phyloP scores from a whole-genome alignment of 2,888 invertebrate species.

The Stegophylla sp. region DNA sequence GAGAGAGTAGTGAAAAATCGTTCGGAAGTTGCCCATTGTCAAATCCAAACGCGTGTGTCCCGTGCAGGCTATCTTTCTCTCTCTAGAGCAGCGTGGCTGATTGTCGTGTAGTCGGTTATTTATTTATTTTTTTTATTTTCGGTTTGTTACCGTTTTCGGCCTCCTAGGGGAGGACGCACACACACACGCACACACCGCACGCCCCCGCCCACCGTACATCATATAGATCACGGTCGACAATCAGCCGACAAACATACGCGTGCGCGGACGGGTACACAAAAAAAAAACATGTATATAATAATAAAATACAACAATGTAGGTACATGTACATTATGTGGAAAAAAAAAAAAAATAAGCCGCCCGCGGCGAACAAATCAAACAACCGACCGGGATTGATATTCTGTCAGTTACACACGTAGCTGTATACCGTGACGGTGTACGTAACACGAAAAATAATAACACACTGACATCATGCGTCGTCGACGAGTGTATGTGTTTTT shows the following conservation, averaged over 20 bases:
- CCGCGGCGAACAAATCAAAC: constrained; percentile 57
- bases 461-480: not conserved
- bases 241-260: constrained; percentile 39
- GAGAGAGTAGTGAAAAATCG: too few species aligned
- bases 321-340: too few species aligned
- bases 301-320: too few species aligned
- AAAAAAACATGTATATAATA: constrained; percentile 5
- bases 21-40: constrained; percentile 41
- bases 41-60: constrained; percentile 49
- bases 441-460: constrained; percentile 34
- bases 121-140: constrained; percentile 8
- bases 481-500: not conserved
- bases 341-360: constrained; percentile 46
- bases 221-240: constrained; percentile 40
- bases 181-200: not conserved
- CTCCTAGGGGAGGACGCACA: not conserved
- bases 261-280: not conserved
- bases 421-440: not conserved
- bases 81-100: constrained; percentile 20
- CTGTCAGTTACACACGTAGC: constrained; percentile 55
- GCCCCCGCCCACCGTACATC: not conserved
- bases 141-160: constrained; percentile 49
- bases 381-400: constrained; percentile 57
- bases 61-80: constrained; percentile 30
- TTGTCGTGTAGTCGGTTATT: constrained; percentile 4